Evolutionary conservation across 2,113 vertebrate species (phyloP).

Genomic region (Microcebus murinus): DNA sequence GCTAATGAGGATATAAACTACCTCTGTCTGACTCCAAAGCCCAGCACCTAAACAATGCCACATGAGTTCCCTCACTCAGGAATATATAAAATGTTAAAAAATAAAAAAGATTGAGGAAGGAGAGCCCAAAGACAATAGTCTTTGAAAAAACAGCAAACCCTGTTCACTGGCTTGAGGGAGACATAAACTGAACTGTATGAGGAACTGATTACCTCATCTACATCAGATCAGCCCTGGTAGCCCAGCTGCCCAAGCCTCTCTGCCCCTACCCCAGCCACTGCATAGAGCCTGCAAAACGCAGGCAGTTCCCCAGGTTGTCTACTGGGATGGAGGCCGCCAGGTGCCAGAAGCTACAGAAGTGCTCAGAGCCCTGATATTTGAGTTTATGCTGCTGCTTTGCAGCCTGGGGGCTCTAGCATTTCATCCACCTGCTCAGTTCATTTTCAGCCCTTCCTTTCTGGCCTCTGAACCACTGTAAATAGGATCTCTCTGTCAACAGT

Average conservation of each 20-base stretch:
- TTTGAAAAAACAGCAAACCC: background rate
- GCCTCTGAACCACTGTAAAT: background rate
- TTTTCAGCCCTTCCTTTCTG: background rate
- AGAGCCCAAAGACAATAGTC: background rate
- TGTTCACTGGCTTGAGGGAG: background rate
- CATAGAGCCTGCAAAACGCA: background rate
- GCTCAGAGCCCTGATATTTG: background rate
- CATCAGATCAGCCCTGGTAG: background rate
- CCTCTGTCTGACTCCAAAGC: background rate
- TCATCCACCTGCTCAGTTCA: background rate
- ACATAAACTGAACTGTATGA: background rate
- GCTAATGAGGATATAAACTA: background rate
- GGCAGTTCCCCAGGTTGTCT: background rate
- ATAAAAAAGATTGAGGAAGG: background rate
- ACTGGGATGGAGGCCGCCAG: too few species aligned
- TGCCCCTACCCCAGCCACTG: background rate
- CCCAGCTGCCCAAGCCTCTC: background rate
- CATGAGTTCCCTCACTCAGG: background rate
- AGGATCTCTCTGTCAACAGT: background rate
- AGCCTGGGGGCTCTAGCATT: background rate
- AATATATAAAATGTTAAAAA: background rate
- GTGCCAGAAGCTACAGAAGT: background rate
- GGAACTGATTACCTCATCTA: background rate
- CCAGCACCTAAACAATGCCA: background rate
- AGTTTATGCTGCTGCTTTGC: background rate